phyloP scores from a whole-genome alignment of 2,888 invertebrate species.

The Amphipoea lucens region DNA sequence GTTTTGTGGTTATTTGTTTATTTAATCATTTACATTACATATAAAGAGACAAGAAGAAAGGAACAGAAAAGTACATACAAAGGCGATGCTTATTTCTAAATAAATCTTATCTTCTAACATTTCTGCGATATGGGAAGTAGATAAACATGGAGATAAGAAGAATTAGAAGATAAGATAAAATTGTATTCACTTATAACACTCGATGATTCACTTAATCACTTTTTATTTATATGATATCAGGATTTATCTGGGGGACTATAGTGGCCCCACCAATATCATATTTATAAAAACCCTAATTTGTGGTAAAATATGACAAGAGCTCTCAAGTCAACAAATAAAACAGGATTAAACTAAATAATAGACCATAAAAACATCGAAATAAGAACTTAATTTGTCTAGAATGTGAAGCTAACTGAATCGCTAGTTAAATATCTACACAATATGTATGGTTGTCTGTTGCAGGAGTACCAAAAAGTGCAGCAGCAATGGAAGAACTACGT shows the following conservation, averaged over 20 bases:
- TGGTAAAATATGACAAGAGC: neutral
- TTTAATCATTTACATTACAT: neutral
- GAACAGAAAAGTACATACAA: neutral
- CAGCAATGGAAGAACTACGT: constrained; percentile 41
- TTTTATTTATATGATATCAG: neutral
- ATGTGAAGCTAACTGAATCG: neutral
- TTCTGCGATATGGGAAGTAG: neutral
- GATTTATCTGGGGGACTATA: neutral
- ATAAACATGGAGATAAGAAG: neutral
- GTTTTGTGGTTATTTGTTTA: neutral
- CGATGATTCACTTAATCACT: neutral
- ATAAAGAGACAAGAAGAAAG: neutral
- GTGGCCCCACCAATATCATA: too few relatives aligned
- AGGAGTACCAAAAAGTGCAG: constrained; percentile 34
- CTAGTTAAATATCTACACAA: neutral
- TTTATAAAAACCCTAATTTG: neutral
- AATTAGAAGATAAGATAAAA: neutral
- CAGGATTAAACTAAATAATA: too few relatives aligned
- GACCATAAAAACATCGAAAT: neutral
- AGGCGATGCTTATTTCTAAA: neutral
- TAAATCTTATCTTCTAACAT: neutral
- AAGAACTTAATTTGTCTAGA: neutral
- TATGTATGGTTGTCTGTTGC: neutral
- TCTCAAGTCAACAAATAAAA: too few relatives aligned
- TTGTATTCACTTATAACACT: neutral